A percentile compares a stretch with the other conserved stretches of the same genome.
Conservation (phyloP, 2,113 vertebrate species). For the Neofelis nebulosa region DNA sequence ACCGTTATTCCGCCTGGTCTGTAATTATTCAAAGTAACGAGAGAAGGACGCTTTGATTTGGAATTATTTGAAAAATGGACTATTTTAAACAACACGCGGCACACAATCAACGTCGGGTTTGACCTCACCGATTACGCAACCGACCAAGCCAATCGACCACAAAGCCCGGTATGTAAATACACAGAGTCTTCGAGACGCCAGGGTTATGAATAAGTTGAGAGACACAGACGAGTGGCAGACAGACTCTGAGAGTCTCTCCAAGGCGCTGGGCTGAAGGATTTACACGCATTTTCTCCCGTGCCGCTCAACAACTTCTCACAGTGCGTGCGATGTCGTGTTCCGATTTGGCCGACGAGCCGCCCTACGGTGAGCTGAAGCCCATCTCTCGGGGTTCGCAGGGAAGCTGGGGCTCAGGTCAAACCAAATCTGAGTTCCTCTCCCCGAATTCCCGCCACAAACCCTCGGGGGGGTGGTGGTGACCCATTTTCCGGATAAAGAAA, state of each 20-base stretch:
- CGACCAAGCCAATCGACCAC: not conserved
- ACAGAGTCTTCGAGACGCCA: not conserved
- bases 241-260: not conserved
- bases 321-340: fast-evolving
- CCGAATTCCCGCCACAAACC: not conserved
- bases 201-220: not conserved
- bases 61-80: not conserved
- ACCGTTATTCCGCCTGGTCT: not conserved
- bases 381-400: not conserved
- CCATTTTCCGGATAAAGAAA: not conserved
- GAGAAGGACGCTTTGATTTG: not conserved
- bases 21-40: not conserved
- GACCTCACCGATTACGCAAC: not conserved
- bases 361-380: not conserved
- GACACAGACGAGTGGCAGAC: not conserved
- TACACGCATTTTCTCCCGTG: not conserved
- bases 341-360: not conserved
- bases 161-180: not conserved
- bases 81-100: not conserved
- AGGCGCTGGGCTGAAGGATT: fast-evolving
- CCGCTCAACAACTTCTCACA: fast-evolving
- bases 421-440: not conserved
- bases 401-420: not conserved
- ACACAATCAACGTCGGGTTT: not conserved
- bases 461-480: not conserved